phyloP scores from a whole-genome alignment of 2,888 invertebrate species.

The Leptothorax acervorum region DNA sequence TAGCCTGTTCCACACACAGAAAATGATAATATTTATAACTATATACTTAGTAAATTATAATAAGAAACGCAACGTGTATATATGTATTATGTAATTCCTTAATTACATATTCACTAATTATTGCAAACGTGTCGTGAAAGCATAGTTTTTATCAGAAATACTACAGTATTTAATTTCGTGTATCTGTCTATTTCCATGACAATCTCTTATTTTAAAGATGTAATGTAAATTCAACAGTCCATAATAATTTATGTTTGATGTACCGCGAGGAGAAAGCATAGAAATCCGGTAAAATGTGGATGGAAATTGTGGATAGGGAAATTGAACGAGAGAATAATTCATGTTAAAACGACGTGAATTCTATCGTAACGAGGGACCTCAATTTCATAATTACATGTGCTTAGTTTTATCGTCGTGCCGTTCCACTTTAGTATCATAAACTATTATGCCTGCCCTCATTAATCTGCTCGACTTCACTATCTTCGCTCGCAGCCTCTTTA shows the following conservation, averaged over 20 bases:
- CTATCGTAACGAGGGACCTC: constrained; percentile 26
- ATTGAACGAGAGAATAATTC: constrained; percentile 41
- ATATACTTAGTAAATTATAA: neutral
- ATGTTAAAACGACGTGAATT: constrained; percentile 42
- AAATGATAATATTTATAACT: neutral
- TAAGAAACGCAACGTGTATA: neutral
- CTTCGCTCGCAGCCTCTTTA: constrained; percentile 5
- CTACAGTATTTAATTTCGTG: neutral
- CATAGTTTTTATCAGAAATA: neutral
- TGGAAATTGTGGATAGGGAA: constrained; percentile 2
- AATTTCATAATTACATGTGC: constrained; percentile 49
- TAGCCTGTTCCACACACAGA: neutral
- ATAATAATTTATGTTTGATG: constrained; percentile 27
- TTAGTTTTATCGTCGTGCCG: constrained; percentile 44
- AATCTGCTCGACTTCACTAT: constrained; percentile 29
- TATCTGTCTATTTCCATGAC: neutral
- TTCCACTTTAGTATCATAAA: constrained; percentile 42
- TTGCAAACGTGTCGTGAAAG: neutral
- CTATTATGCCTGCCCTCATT: constrained; percentile 38
- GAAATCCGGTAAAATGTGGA: constrained; percentile 18
- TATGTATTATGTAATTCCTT: neutral
- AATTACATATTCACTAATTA: neutral
- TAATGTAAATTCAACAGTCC: constrained; percentile 6
- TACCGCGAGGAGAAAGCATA: constrained; percentile 25
- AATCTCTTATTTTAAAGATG: neutral